Percentiles rank a stretch among this genome's conserved stretches.
Conservation (phyloP, 2,888 invertebrate genomes). For the Lasioglossum figueresi region DNA sequence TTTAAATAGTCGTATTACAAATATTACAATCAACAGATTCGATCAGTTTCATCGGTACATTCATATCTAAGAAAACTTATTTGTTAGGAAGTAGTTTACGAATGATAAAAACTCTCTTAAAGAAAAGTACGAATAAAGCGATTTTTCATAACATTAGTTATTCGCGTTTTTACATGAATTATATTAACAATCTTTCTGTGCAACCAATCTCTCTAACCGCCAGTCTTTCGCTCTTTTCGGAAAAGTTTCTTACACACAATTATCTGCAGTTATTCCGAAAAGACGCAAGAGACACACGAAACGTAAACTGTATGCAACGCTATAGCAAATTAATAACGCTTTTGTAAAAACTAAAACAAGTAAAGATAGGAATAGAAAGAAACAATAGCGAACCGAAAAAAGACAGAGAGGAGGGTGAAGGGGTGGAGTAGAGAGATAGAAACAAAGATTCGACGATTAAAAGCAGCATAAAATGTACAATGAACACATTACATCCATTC, state of each 20-base stretch:
- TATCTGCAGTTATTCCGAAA: conserved; percentile 13
- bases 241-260: conserved; percentile 4
- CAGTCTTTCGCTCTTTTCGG: conserved; percentile 8
- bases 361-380: conserved; percentile 6
- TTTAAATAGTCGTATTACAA: conserved; percentile 21
- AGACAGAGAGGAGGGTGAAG: background rate
- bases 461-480: conserved; percentile 74
- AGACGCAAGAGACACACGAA: conserved; percentile 7
- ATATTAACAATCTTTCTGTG: conserved; percentile 15
- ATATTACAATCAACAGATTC: conserved; percentile 34
- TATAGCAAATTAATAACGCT: conserved; percentile 42
- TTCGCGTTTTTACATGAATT: conserved; percentile 17
- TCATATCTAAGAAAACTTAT: conserved; percentile 19
- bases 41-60: conserved; percentile 44
- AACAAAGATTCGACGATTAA: conserved; percentile 64
- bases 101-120: conserved; percentile 48
- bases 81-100: conserved; percentile 35
- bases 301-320: conserved; percentile 43
- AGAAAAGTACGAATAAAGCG: conserved; percentile 8
- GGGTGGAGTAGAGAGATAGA: background rate
- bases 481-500: conserved; percentile 80
- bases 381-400: background rate
- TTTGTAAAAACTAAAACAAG: conserved; percentile 49
- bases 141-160: conserved; percentile 21
- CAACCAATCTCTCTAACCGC: conserved; percentile 2